Evolutionary conservation across 2,113 vertebrate species (phyloP).

Genomic region (Hemibagrus wyckioides): DNA sequence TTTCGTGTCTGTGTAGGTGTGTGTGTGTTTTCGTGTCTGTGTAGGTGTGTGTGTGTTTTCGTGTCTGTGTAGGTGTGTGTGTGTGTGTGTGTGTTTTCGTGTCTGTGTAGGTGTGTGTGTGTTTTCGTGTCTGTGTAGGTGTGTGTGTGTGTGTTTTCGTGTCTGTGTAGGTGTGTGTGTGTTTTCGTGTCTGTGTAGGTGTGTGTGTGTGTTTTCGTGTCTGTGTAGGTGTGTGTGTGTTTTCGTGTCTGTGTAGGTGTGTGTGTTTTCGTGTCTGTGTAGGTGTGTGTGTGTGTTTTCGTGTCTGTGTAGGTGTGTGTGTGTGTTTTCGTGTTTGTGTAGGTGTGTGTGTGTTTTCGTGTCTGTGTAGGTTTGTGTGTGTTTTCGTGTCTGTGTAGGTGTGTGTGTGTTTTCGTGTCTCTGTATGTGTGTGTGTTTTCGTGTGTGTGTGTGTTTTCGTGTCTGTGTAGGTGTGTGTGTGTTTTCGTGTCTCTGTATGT

Average conservation of each 20-base stretch:
- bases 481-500: neutral
- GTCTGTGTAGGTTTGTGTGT: neutral
- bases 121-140: no score
- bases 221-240: neutral
- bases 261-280: neutral
- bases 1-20: neutral
- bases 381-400: neutral
- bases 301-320: no score
- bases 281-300: neutral
- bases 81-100: neutral
- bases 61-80: no score
- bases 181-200: no score
- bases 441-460: neutral
- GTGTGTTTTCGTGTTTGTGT: neutral
- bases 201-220: neutral
- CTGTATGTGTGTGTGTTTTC: no score
- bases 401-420: neutral
- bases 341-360: neutral
- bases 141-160: neutral
- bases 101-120: neutral
- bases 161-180: neutral
- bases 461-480: neutral
- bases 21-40: neutral
- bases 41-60: neutral
- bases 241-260: neutral